Conservation (phyloP, 2,888 invertebrate species). For the Notodonta ziczac region DNA sequence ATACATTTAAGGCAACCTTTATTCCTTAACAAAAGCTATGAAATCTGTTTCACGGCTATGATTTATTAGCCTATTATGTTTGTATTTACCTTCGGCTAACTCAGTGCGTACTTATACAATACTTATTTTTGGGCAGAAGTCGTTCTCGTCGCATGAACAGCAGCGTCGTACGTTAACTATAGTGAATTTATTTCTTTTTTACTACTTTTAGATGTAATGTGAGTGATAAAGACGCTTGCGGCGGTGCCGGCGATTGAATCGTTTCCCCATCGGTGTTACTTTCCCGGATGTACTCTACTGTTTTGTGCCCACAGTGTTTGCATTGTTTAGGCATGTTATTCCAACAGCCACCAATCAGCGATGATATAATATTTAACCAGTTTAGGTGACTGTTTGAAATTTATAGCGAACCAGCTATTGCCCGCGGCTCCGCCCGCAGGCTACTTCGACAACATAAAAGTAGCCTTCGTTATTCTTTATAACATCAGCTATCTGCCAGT, state of each 20-base stretch:
- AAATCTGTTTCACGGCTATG: constrained; percentile 48
- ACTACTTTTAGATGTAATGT: constrained; percentile 35
- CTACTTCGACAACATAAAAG: too few relatives aligned
- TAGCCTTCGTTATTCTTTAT: too few relatives aligned
- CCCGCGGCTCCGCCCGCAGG: too few relatives aligned
- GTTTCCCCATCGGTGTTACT: constrained; percentile 54
- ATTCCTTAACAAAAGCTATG: constrained; percentile 51
- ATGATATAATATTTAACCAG: constrained; percentile 60
- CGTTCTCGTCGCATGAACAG: constrained; percentile 15
- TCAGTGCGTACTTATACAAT: constrained; percentile 19
- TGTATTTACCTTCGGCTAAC: constrained; percentile 24
- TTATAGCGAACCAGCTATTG: constrained; percentile 38
- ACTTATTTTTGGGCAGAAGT: constrained; percentile 27
- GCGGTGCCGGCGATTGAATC: constrained; percentile 42
- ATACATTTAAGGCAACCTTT: constrained; percentile 54
- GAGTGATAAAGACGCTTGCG: constrained; percentile 35
- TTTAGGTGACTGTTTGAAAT: constrained; percentile 44
- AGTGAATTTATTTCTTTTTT: constrained; percentile 34
- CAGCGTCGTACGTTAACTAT: neutral
- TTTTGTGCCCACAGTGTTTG: constrained; percentile 57
- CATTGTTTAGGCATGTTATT: constrained; percentile 51
- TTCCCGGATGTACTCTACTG: constrained; percentile 66
- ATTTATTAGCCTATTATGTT: constrained; percentile 53
- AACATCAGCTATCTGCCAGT: too few relatives aligned
- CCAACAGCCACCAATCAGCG: constrained; percentile 53